Evolutionary conservation across 2,113 vertebrate species (phyloP).

Genomic region (Gadus chalcogrammus): DNA sequence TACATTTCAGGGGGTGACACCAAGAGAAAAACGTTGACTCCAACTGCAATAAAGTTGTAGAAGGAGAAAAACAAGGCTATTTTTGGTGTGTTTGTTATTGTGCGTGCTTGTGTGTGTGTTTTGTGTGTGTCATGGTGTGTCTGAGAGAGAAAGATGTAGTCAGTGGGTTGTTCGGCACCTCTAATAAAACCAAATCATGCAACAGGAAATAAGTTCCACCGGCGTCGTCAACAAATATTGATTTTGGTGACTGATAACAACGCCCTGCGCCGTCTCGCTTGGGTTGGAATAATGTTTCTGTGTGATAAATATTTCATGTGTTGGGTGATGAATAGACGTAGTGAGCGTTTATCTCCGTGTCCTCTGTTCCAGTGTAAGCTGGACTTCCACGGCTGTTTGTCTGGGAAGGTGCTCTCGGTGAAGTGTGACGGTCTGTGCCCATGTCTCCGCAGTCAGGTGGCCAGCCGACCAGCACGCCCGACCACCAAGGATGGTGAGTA

Average conservation of each 20-base stretch:
- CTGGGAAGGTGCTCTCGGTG: conserved; percentile 79
- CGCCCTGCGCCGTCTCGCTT: too few relatives aligned
- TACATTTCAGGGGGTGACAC: conserved; percentile 47
- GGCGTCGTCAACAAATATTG: too few relatives aligned
- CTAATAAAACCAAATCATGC: too few relatives aligned
- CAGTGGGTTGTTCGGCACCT: too few relatives aligned
- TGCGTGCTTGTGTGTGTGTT: conserved; percentile 14
- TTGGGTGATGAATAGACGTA: too few relatives aligned
- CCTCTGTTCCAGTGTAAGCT: conserved; percentile 83
- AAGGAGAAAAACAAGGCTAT: conserved; percentile 25
- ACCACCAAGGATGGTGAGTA: conserved; percentile 81
- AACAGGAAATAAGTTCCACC: too few relatives aligned
- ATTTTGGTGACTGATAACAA: too few relatives aligned
- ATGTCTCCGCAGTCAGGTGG: conserved; percentile 81
- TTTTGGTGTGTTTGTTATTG: conserved; percentile 22
- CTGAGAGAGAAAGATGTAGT: neutral
- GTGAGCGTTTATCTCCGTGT: conserved; percentile 1
- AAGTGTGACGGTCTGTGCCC: conserved; percentile 90
- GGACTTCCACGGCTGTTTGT: conserved; percentile 89
- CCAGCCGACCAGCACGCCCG: conserved; percentile 63
- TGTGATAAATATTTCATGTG: too few relatives aligned
- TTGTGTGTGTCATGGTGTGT: neutral
- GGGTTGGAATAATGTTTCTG: too few relatives aligned
- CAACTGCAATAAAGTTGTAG: conserved; percentile 46
- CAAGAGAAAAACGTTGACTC: conserved; percentile 50